A percentile compares a stretch with the other conserved stretches of the same genome.
Evolutionary conservation across 2,113 vertebrate genomes (phyloP).

Genomic region (Odobenus rosmarus): DNA sequence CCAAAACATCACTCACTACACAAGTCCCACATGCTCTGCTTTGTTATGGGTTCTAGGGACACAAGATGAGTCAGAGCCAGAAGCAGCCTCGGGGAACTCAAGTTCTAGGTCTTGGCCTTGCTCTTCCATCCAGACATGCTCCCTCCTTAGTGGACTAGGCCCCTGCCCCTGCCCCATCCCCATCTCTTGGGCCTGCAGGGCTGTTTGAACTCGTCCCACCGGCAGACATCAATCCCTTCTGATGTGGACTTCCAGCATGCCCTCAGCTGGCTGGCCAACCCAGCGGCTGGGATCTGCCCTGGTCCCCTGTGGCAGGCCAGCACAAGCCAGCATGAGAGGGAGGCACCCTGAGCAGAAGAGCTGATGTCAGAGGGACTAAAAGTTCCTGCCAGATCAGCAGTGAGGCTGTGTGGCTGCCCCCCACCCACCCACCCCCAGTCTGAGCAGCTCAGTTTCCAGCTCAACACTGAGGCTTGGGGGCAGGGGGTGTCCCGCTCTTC

Average conservation of each 20-base stretch:
- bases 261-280: background rate
- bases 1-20: constrained; percentile 32
- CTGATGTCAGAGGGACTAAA: background rate
- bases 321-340: background rate
- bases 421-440: background rate
- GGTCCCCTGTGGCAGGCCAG: background rate
- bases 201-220: background rate
- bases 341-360: background rate
- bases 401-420: background rate
- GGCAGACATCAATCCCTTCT: background rate
- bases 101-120: background rate
- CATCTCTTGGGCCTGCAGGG: background rate
- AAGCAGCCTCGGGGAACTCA: background rate
- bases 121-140: background rate
- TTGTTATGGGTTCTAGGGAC: constrained; percentile 48
- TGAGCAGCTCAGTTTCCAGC: background rate
- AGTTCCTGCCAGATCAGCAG: background rate
- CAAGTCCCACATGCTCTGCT: background rate
- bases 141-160: background rate
- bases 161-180: background rate
- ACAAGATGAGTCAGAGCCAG: constrained; percentile 1
- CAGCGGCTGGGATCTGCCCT: background rate
- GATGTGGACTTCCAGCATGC: background rate
- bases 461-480: background rate
- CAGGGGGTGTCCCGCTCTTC: background rate